A percentile compares a stretch with the other conserved stretches of the same genome.
Conservation (phyloP, 2,113 vertebrate genomes). For the Nestor notabilis region DNA sequence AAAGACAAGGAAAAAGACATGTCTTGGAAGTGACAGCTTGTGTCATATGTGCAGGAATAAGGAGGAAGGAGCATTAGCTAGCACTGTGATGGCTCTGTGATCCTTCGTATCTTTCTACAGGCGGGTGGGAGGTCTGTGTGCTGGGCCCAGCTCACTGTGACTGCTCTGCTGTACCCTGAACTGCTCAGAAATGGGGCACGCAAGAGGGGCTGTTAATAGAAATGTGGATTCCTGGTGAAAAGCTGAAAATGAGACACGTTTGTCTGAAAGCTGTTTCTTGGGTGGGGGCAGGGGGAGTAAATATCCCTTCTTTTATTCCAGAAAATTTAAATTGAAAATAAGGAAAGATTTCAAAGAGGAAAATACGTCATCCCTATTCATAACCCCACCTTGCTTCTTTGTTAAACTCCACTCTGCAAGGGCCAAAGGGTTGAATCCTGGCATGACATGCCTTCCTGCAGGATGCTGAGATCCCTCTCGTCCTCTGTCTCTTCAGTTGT, state of each 20-base stretch:
- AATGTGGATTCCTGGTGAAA: not conserved
- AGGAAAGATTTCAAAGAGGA: not conserved
- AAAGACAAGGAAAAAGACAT: not conserved
- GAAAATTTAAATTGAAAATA: not conserved
- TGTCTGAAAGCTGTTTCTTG: not conserved
- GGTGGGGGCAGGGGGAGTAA: not conserved
- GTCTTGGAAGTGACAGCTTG: not conserved
- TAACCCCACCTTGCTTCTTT: not conserved
- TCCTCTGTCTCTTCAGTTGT: not conserved
- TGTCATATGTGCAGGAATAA: not conserved
- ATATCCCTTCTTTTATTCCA: not conserved
- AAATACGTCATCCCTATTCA: not conserved
- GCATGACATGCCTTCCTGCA: not conserved
- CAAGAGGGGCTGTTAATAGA: not conserved
- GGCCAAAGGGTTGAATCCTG: not conserved
- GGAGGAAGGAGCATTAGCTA: not conserved
- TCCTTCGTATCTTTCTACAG: not conserved
- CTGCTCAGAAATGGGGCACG: not conserved
- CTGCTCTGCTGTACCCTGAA: not conserved
- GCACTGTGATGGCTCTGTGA: not conserved
- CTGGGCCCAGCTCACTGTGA: not conserved
- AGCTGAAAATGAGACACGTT: not conserved
- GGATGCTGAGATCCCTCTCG: not conserved
- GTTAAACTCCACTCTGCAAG: too few species aligned
- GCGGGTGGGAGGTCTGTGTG: not conserved